These are phyloP conservation scores for Zosterops pallidus DNA, from an alignment of 2,113 vertebrate species.

Conservation along the genomic window DNA sequence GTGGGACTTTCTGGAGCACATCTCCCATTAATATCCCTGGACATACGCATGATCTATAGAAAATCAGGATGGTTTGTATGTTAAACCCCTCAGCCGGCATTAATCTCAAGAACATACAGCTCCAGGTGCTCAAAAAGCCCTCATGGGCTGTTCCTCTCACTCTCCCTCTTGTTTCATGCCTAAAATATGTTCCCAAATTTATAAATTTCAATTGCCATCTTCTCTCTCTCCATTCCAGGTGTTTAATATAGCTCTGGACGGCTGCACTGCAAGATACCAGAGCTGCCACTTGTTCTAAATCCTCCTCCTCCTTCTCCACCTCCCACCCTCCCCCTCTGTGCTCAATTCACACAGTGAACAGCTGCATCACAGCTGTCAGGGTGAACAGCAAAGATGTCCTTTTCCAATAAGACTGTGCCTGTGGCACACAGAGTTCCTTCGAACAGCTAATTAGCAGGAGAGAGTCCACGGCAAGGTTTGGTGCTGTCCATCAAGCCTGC, in stretches of 20 bases:
- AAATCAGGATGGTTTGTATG: not conserved
- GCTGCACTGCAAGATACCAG: slow-evolving; percentile 48
- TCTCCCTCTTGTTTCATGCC: slow-evolving; percentile 11
- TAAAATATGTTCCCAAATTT: not conserved
- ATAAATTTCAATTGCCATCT: slow-evolving; percentile 27
- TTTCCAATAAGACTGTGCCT: slow-evolving; percentile 74
- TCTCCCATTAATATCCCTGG: not conserved
- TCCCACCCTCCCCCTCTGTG: not conserved
- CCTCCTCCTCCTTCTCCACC: not conserved
- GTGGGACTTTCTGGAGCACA: not conserved
- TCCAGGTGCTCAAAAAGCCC: slow-evolving; percentile 11
- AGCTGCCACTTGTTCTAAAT: slow-evolving; percentile 67
- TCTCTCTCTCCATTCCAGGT: slow-evolving; percentile 22
- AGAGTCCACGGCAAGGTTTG: slow-evolving; percentile 78
- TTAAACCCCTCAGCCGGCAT: not conserved
- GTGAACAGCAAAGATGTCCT: slow-evolving; percentile 75
- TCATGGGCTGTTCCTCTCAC: not conserved
- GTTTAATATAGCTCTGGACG: slow-evolving; percentile 52
- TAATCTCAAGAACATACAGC: not conserved
- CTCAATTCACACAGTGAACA: slow-evolving; percentile 18
- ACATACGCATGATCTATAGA: not conserved
- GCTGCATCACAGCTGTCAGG: slow-evolving; percentile 72
- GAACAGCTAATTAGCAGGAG: slow-evolving; percentile 87
- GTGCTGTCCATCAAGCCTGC: slow-evolving; percentile 83
- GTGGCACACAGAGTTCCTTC: slow-evolving; percentile 81